These are phyloP conservation scores for Abrostola tripartita DNA, from an alignment of 2,888 invertebrate species.

Conservation along the genomic window DNA sequence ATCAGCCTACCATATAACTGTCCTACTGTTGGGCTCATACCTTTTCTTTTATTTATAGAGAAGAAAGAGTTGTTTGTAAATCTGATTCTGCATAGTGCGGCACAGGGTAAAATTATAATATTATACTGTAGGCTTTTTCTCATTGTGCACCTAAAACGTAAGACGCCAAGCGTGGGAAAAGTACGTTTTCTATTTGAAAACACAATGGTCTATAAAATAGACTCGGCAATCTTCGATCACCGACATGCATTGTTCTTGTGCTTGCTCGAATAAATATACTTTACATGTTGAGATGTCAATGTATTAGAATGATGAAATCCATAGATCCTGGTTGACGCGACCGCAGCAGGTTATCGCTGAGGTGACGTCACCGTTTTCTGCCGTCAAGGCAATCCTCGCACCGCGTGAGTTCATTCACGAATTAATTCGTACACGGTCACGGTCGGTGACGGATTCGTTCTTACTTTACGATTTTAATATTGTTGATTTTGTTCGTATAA, in stretches of 20 bases:
- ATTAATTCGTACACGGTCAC: slow-evolving; percentile 76
- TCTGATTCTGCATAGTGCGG: neutral
- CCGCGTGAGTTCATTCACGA: slow-evolving; percentile 83
- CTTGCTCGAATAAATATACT: slow-evolving; percentile 2
- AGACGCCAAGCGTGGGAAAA: neutral
- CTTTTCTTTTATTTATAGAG: too few species aligned
- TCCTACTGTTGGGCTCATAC: too few species aligned
- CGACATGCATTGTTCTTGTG: neutral
- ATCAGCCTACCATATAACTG: too few species aligned
- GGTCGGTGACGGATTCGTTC: slow-evolving; percentile 60
- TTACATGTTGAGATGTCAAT: slow-evolving; percentile 38
- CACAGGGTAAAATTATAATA: neutral
- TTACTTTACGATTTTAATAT: slow-evolving; percentile 29
- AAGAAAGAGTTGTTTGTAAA: neutral
- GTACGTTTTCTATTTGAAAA: slow-evolving; percentile 2
- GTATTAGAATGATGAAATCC: slow-evolving; percentile 39
- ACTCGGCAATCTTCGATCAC: neutral
- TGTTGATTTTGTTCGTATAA: neutral
- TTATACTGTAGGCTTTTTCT: neutral
- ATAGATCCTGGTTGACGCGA: slow-evolving; percentile 61
- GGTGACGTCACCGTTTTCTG: slow-evolving; percentile 72
- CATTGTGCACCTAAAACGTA: neutral
- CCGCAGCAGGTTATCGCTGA: slow-evolving; percentile 62
- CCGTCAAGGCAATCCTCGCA: slow-evolving; percentile 71
- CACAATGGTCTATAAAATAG: neutral